phyloP scores from a whole-genome alignment of 2,113 vertebrate species.

The Gulo gulo region DNA sequence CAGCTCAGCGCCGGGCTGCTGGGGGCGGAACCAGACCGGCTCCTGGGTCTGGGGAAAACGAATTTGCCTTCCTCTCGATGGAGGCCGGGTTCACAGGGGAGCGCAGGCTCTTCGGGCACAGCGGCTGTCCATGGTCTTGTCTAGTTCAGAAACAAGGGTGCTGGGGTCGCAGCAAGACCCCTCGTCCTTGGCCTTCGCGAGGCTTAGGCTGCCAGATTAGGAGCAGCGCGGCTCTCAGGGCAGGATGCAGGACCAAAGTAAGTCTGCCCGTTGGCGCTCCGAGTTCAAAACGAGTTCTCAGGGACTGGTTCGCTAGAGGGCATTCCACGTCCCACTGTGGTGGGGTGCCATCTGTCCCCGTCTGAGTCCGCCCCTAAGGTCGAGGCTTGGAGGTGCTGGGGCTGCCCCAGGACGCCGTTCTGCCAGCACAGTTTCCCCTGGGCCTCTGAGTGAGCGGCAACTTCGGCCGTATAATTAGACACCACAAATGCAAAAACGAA shows the following conservation, averaged over 20 bases:
- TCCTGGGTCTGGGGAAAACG: not conserved
- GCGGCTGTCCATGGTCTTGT: not conserved
- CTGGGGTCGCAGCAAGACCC: not conserved
- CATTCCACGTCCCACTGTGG: not conserved
- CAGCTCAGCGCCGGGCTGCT: not conserved
- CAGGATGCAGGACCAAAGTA: not conserved
- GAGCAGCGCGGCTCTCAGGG: too few relatives aligned
- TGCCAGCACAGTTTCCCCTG: not conserved
- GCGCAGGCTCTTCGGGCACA: not conserved
- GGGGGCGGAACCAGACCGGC: not conserved
- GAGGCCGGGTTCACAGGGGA: too few relatives aligned
- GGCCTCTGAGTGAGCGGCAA: not conserved
- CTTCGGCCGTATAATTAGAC: not conserved
- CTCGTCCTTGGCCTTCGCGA: not conserved
- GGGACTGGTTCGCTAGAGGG: not conserved
- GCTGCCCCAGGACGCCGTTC: not conserved
- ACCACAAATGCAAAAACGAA: not conserved
- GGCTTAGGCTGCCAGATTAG: not conserved
- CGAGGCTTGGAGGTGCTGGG: not conserved
- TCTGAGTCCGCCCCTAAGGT: not conserved
- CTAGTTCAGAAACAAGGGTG: not conserved
- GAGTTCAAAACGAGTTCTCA: not conserved
- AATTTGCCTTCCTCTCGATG: not conserved
- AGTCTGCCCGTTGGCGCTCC: fast-evolving
- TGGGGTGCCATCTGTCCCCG: not conserved